Base-by-base conservation (phyloP, 2,797 vertebrate genomes). In the Semotilus atromaculatus region DNA sequence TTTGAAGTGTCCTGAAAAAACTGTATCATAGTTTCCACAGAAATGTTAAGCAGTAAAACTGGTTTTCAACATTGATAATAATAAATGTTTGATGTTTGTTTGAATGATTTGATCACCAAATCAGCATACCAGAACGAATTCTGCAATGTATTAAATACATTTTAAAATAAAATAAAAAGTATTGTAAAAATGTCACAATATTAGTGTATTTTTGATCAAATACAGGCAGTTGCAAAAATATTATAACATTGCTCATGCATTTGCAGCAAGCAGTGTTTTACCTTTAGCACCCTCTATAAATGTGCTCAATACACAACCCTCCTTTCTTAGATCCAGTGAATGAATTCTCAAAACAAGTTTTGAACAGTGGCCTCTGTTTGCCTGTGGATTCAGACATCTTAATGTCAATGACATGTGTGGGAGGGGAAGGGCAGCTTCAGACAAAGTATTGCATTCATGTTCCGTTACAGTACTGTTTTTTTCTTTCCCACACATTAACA, bases 401-500 rank as follows among this genome's bases (percentile, higher is more conserved):
- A 64, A 68, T 82, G 83, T 82, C 86, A 82, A 6, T 73, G 74
- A 53, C 70, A 67, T 71, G 34, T 73, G 75, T 81, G 77, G 71
- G 38, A 40, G 66, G 26, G 66, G 55, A 77, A 74, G 62, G 45
- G 67, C 64, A 82, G 48, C 73, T 82, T 21, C 60, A 81, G 36
- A 84, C 86, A 85, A 67, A 81, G 79, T 45, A 40, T 40, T 55
- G 29, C 68, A 85, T 82, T 87, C 83, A 87, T 66, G 68, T 43
- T 74, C 18, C 34, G 10, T 67, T 80, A 60, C 68, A 79, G 55
- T 72, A 73, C 76, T 31, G 34, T 66, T 66, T 67, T 84, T 78
- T 82, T 80, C 73, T 51, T 82, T 82, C 73, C 85, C 73, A 60
- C 78, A 81, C 8, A 51, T 87, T 88, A 85, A 85, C 80, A 85